A percentile compares a stretch with the other conserved stretches of the same genome.
Conservation (phyloP, 2,113 vertebrate species). For the Atractosteus spatula region DNA sequence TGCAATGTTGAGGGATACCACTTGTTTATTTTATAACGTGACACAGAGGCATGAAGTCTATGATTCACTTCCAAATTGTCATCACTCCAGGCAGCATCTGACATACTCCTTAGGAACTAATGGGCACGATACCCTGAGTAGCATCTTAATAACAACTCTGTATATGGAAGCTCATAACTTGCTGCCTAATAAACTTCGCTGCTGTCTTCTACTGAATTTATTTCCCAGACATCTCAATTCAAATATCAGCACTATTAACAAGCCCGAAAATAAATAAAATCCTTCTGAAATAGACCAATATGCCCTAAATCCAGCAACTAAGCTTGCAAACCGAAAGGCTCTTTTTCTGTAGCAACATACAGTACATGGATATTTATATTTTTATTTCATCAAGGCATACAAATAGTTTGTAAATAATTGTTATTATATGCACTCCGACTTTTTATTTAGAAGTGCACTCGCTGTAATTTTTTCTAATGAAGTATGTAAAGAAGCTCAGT, state of each 20-base stretch:
- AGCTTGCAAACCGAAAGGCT: neutral
- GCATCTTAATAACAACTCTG: constrained; percentile 9
- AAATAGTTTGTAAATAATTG: neutral
- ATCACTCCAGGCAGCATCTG: constrained; percentile 49
- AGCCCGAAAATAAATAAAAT: constrained; percentile 27
- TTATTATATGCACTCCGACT: no score
- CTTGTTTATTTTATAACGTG: constrained; percentile 51
- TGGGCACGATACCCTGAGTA: constrained; percentile 24
- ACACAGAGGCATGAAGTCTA: constrained; percentile 46
- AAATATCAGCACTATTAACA: constrained; percentile 36
- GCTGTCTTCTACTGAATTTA: constrained; percentile 36
- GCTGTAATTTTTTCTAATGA: neutral
- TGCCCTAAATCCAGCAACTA: constrained; percentile 1
- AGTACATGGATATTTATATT: neutral
- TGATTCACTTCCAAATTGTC: constrained; percentile 52
- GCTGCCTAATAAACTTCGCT: constrained; percentile 36
- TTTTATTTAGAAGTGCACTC: neutral
- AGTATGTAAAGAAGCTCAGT: neutral
- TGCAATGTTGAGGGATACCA: constrained; percentile 40
- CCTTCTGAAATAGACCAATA: constrained; percentile 20
- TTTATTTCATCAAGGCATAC: neutral
- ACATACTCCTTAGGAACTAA: constrained; percentile 52
- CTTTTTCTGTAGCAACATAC: neutral
- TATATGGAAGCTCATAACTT: constrained; percentile 36
- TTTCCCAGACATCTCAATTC: constrained; percentile 45